These are phyloP conservation scores for Phenganax marumi DNA, from an alignment of 92 coral and sea anemone genomes.

Conservation along the genomic window DNA sequence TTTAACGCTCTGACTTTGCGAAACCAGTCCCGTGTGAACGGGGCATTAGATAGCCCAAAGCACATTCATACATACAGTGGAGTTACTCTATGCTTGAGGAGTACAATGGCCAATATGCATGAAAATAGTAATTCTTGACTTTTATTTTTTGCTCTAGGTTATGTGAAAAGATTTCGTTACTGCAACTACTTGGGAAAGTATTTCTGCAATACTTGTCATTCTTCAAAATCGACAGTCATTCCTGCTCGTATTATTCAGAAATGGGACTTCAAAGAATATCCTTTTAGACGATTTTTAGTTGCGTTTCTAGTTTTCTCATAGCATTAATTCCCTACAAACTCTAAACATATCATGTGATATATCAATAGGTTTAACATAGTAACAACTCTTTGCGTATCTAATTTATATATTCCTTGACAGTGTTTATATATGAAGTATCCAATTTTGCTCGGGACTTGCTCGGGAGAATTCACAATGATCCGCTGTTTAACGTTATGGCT, in stretches of 20 bases:
- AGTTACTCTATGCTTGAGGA: too few relatives aligned
- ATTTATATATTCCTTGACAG: constrained; percentile 48
- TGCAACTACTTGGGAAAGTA: constrained; percentile 94
- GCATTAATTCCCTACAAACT: not conserved
- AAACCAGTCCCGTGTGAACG: not conserved
- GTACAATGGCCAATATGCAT: not conserved
- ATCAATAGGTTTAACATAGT: too few relatives aligned
- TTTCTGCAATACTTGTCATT: constrained; percentile 93
- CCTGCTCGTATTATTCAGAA: constrained; percentile 85
- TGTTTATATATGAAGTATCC: constrained; percentile 82
- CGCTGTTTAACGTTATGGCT: constrained; percentile 75
- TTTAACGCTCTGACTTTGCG: too few relatives aligned
- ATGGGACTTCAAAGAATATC: constrained; percentile 98
- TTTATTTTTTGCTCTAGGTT: constrained; percentile 58
- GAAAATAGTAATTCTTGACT: not conserved
- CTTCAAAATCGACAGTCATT: constrained; percentile 65
- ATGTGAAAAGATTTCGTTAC: constrained; percentile 93
- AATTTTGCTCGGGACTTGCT: constrained; percentile 84
- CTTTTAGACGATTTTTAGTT: constrained; percentile 45
- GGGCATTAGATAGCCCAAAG: not conserved
- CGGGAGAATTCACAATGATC: constrained; percentile 70
- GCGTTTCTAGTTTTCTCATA: not conserved
- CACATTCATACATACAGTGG: not conserved
- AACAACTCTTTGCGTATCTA: not conserved
- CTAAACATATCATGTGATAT: too few relatives aligned